Base-by-base conservation (phyloP, 2,797 vertebrate genomes). In the Sarcoramphus papa region DNA sequence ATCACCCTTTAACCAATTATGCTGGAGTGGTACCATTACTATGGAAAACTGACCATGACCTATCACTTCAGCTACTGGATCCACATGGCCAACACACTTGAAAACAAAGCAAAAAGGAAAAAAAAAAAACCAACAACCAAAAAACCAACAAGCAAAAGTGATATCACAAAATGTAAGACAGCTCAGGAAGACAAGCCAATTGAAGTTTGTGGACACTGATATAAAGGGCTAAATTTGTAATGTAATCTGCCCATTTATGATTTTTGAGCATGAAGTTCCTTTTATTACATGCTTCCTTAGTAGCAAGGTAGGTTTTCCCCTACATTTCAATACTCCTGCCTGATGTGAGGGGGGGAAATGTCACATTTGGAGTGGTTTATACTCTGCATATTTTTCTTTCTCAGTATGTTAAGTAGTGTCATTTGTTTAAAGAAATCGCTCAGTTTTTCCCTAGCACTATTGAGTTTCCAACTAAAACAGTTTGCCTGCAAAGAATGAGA, bases 381-480 rank as follows among this genome's bases (percentile, higher is more conserved):
- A 63, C 63, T 78, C 84, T n/a, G 80, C 94, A 84, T 90, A 96
- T 96, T 97, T 96, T 93, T 86, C 89, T 95, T 97, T 94, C 84
- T 90, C 93, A 92, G 50, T 92, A 84, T 93, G 82, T 92, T 94
- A 96, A 94, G 90, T 72, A 85, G 69, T 89, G 67, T 94, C 87
- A 96, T 89, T 95, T 93, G 56, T 93, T 96, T 96, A 54, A 96
- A 94, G 81, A 92, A 93, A 79, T 84, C 90, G 84, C 78, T 96
- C 63, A 37, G 50, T 73, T 72, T 77, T 53, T 74, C 75, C 69
- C 67, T 31, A 70, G 43, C 67, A 84, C 88, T 84, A 77, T 75
- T 95, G 91, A 95, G 77, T 82, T 91, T 85, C 96, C 95, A 97
- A 90, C 73, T 92, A 92, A 95, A 96, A 95, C 83, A 85, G 85